These are phyloP conservation scores for Larimichthys crocea DNA, from an alignment of 2,113 vertebrate genomes.

Conservation along the genomic window DNA sequence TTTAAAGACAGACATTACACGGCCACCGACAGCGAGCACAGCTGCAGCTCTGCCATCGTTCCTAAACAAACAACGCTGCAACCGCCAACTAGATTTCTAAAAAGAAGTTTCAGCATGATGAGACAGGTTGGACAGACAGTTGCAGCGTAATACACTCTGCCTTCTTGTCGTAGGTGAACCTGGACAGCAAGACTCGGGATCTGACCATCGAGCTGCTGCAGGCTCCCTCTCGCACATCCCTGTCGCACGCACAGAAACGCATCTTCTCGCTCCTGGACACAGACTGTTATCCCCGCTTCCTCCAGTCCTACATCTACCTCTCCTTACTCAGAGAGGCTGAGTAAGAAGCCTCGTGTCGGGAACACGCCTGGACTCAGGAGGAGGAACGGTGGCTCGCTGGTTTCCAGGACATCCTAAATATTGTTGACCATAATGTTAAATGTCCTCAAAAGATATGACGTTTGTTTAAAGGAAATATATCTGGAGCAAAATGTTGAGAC, in stretches of 20 bases:
- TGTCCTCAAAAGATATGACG: conserved; percentile 1
- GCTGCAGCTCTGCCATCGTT: too few relatives aligned
- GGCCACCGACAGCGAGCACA: too few relatives aligned
- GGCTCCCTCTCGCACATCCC: conserved; percentile 78
- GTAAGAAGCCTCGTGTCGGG: conserved; percentile 9
- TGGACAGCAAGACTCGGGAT: conserved; percentile 84
- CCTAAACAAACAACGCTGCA: too few relatives aligned
- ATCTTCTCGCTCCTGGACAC: conserved; percentile 84
- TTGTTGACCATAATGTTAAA: not conserved
- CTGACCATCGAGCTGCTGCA: conserved; percentile 82
- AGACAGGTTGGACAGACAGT: too few relatives aligned
- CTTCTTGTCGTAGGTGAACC: conserved; percentile 79
- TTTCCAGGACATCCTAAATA: not conserved
- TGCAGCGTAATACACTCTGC: not conserved
- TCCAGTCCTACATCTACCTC: conserved; percentile 83
- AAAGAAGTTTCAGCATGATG: too few relatives aligned
- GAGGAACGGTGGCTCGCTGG: not conserved
- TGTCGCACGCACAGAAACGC: conserved; percentile 82
- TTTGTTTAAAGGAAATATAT: not conserved
- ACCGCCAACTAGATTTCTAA: too few relatives aligned
- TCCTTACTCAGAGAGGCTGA: conserved; percentile 67
- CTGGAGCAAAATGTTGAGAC: not conserved
- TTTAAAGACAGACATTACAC: too few relatives aligned
- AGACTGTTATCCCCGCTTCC: conserved; percentile 85
- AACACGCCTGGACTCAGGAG: not conserved